A percentile compares a stretch with the other conserved stretches of the same genome.
phyloP scores from a whole-genome alignment of 2,888 invertebrate species.

The Harmothoe impar region DNA sequence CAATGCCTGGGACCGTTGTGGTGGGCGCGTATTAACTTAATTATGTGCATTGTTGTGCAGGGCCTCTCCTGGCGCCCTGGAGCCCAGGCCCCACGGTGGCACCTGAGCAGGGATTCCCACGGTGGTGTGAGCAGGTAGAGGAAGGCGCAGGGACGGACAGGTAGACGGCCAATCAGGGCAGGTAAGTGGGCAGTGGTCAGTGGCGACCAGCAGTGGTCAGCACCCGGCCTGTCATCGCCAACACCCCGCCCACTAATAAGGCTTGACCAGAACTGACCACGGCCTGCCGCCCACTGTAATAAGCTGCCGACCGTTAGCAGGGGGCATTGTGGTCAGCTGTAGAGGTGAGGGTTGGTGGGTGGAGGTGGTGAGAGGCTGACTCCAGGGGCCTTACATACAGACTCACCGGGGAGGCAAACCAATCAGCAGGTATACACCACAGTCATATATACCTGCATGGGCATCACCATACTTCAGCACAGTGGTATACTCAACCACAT shows the following conservation, averaged over 20 bases:
- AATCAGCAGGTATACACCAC: conserved; percentile 9
- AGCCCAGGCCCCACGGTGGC: not conserved
- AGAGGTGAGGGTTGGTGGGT: not conserved
- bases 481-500: too few relatives aligned
- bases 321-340: not conserved
- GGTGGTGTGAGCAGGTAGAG: not conserved
- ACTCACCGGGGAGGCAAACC: not conserved
- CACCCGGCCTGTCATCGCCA: conserved; percentile 37
- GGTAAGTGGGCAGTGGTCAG: conserved; percentile 6
- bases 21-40: conserved; percentile 35
- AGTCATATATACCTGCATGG: too few relatives aligned
- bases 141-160: not conserved
- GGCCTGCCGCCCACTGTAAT: conserved; percentile 6
- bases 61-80: too few relatives aligned
- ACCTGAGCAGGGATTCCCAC: conserved; percentile 11
- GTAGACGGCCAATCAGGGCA: conserved; percentile 36
- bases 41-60: conserved; percentile 43
- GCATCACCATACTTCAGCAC: too few relatives aligned
- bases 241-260: conserved; percentile 56
- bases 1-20: not conserved
- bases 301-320: conserved; percentile 55
- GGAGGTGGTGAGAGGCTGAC: conserved; percentile 10
- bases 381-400: conserved; percentile 5
- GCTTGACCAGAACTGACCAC: not conserved
- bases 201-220: conserved; percentile 31